Evolutionary conservation across 2,113 vertebrate species (phyloP).

Genomic region (Ovibos moschatus): DNA sequence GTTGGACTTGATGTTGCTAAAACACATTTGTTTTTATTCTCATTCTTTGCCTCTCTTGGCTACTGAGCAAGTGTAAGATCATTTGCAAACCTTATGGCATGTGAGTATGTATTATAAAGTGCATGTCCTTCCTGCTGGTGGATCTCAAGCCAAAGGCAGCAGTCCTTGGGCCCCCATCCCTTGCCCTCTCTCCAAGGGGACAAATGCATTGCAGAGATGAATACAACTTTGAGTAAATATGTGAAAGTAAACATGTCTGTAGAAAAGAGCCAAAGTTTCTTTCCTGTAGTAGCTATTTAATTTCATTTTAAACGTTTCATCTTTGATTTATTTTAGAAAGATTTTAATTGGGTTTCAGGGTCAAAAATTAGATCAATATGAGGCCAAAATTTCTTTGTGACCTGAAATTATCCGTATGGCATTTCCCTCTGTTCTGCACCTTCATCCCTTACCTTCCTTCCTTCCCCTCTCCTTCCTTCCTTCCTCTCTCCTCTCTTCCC

Average conservation of each 20-base stretch:
- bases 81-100: slow-evolving; percentile 60
- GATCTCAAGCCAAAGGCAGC: slow-evolving; percentile 41
- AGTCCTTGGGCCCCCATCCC: background rate
- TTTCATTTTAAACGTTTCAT: slow-evolving; percentile 40
- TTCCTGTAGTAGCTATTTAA: slow-evolving; percentile 8
- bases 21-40: slow-evolving; percentile 62
- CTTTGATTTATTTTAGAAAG: background rate
- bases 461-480: background rate
- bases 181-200: background rate
- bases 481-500: background rate
- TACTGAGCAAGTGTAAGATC: slow-evolving; percentile 56
- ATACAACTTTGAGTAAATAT: background rate
- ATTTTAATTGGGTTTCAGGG: slow-evolving; percentile 4
- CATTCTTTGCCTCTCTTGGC: slow-evolving; percentile 57
- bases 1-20: slow-evolving; percentile 33
- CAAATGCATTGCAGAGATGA: background rate
- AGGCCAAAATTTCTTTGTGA: background rate
- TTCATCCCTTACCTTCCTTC: background rate
- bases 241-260: slow-evolving; percentile 28
- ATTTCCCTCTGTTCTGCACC: background rate
- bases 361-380: background rate
- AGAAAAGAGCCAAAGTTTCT: background rate
- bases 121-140: background rate
- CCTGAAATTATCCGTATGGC: background rate
- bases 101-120: background rate